phyloP scores from a whole-genome alignment of 2,797 vertebrate species.

The Rhynchotus rufescens region DNA sequence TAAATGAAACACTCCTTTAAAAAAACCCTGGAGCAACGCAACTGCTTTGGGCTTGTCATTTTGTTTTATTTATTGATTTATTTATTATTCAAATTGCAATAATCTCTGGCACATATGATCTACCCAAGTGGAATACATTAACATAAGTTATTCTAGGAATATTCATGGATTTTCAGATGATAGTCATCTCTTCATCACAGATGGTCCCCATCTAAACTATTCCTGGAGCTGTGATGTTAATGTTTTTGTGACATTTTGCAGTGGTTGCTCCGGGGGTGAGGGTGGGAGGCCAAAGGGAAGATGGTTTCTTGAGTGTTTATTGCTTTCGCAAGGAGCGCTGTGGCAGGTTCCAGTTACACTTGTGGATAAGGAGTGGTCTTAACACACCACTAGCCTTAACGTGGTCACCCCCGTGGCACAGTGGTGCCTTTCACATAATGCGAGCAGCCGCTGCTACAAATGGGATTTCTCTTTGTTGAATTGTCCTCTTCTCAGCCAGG shows the following conservation, averaged over 20 bases:
- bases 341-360: neutral
- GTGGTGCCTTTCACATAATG: neutral
- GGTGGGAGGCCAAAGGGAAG: neutral
- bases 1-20: conserved; percentile 32
- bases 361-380: neutral
- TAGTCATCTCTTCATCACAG: neutral
- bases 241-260: neutral
- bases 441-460: neutral
- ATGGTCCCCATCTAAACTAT: neutral
- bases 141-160: neutral
- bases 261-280: neutral
- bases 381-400: fast-evolving
- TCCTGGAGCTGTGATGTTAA: neutral
- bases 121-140: conserved; percentile 22
- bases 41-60: neutral
- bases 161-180: neutral
- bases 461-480: neutral
- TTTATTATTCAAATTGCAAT: neutral
- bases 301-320: neutral
- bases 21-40: conserved; percentile 7
- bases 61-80: neutral
- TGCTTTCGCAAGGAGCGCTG: neutral
- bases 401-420: neutral
- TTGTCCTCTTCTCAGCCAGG: neutral
- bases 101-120: neutral